Base-by-base conservation (phyloP, 2,888 invertebrate genomes). In the Matsumyia berberina region DNA sequence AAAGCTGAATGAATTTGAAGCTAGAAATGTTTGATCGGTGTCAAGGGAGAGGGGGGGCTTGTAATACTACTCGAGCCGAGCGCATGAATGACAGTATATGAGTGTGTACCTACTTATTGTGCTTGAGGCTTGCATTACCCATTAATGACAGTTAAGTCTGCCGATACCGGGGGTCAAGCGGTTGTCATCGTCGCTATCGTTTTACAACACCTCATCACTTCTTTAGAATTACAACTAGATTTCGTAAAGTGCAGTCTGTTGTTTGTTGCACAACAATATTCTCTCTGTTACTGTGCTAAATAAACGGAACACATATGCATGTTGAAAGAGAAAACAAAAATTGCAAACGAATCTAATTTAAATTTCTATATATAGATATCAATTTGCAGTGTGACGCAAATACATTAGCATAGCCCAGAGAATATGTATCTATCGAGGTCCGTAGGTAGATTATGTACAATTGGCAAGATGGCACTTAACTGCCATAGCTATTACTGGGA, bases 1-100 rank as follows among this genome's bases (percentile, higher is more conserved):
- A 85, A 85, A 85, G 85, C 85, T 85, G 85, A 85, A 85, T 85
- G 85, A 85, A 85, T 85, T 83, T 66, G 60, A 80, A 70, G 74
- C 74, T 70, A 69, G 53, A 79, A 62, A 62, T 73, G 69, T 74
- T 80, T 80, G 69, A 64, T 46, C 35, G 24, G 67, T 51, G 67
- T 31, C 17, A 7, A n/a, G 8, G 53, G 53, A 39, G 19, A 9
- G 42, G 7, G 31, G 12, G 44, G 17, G 39, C 15, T 39, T 46
- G 19, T 58, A 66, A 49, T 44, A 77, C 42, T 57, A 37, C 64
- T 33, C 31, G 60, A 19, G 55, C 35, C 39, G 64, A 58, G 51
- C 15, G 69, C 46, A 77, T 82, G 77, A 82, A 82, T 77, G 81
- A 82, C 69, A 69, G 67, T 74, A 62, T 37, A 73, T 31, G 46